Evolutionary conservation across 1,140 invertebrate genomes (phyloP).

Genomic region (Drosophila funebris): DNA sequence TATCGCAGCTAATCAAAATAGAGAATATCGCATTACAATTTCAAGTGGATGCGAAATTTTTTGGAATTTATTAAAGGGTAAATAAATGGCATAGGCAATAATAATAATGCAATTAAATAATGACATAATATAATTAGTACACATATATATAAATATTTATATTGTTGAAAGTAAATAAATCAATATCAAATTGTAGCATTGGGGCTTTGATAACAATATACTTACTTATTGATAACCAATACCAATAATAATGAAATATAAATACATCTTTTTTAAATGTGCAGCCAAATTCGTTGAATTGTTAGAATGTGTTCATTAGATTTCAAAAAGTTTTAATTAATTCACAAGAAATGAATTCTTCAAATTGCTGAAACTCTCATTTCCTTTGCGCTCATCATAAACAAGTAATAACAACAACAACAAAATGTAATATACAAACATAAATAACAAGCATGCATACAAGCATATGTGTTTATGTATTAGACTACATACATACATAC

Average conservation of each 20-base stretch:
- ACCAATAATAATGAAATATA: slow-evolving; percentile 8
- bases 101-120: slow-evolving; percentile 46
- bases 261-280: slow-evolving; percentile 18
- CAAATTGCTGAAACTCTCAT: slow-evolving; percentile 8
- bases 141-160: slow-evolving; percentile 3
- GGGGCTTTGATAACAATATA: slow-evolving; percentile 63
- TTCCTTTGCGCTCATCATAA: slow-evolving; percentile 17
- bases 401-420: slow-evolving; percentile 5
- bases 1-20: slow-evolving; percentile 20
- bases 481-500: not conserved
- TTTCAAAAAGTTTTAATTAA: slow-evolving; percentile 3
- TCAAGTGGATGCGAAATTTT: slow-evolving; percentile 45
- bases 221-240: slow-evolving; percentile 22
- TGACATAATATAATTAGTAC: slow-evolving; percentile 12
- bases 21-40: slow-evolving; percentile 22
- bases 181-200: slow-evolving; percentile 45
- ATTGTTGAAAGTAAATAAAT: slow-evolving; percentile 36
- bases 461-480: not conserved
- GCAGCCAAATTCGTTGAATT: slow-evolving; percentile 43
- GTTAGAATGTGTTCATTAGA: slow-evolving; percentile 46
- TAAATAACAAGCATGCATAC: not conserved
- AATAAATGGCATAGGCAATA: slow-evolving; percentile 57
- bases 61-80: slow-evolving; percentile 66
- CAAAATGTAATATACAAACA: not conserved
- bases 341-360: not conserved